A percentile compares a stretch with the other conserved stretches of the same genome.
phyloP scores from a whole-genome alignment of 2,113 vertebrate species.

The Neolamprologus brichardi region DNA sequence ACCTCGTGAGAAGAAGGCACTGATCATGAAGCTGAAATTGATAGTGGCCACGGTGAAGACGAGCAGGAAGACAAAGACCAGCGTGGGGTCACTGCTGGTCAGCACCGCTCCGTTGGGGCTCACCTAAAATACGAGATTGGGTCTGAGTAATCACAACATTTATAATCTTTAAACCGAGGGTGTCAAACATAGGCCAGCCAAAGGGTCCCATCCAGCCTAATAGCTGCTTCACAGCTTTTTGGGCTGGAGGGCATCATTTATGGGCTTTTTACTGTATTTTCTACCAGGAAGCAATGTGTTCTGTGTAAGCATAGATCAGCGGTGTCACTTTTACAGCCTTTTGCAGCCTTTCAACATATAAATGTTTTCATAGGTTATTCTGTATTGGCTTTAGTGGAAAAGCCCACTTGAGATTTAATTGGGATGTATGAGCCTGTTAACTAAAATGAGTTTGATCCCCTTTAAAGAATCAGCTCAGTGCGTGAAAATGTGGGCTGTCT shows the following conservation, averaged over 20 bases:
- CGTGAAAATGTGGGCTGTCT: background rate
- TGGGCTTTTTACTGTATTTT: background rate
- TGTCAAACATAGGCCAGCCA: background rate
- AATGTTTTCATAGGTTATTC: background rate
- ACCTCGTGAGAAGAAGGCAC: constrained; percentile 93
- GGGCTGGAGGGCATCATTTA: background rate
- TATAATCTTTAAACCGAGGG: background rate
- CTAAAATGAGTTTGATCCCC: background rate
- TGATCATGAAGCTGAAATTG: constrained; percentile 98
- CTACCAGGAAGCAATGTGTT: background rate
- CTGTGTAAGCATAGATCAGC: background rate
- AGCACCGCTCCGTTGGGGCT: constrained; percentile 85
- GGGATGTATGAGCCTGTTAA: background rate
- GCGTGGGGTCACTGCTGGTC: constrained; percentile 83
- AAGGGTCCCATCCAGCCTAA: background rate
- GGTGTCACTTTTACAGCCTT: background rate
- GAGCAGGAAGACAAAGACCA: constrained; percentile 88
- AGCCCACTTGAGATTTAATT: background rate
- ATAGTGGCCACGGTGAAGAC: constrained; percentile 84
- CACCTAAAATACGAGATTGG: constrained; percentile 67
- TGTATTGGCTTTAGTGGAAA: background rate
- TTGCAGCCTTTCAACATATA: background rate
- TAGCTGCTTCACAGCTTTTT: background rate
- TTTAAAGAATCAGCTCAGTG: background rate
- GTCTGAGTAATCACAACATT: background rate